These are phyloP conservation scores for Amia ocellicauda DNA, from an alignment of 2,113 vertebrate species.

Conservation along the genomic window DNA sequence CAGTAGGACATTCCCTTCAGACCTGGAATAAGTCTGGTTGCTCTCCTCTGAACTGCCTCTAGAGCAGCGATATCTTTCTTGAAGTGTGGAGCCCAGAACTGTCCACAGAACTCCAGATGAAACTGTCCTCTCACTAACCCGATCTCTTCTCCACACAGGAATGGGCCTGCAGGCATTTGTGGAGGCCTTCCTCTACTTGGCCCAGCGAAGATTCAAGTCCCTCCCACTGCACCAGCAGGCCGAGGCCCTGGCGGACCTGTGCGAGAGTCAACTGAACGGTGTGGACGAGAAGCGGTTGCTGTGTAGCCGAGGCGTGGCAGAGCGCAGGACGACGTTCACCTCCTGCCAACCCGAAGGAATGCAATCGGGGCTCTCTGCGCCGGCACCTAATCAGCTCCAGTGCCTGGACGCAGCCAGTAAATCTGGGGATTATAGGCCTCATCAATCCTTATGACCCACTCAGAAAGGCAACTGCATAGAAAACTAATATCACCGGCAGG, in stretches of 20 bases:
- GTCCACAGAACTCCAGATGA: too few species aligned
- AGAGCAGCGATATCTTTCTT: too few species aligned
- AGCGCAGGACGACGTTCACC: constrained; percentile 4
- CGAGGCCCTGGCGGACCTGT: constrained; percentile 69
- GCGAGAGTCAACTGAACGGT: constrained; percentile 74
- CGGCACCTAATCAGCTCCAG: constrained; percentile 27
- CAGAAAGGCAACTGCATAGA: constrained; percentile 46
- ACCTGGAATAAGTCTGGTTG: too few species aligned
- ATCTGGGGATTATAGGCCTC: constrained; percentile 39
- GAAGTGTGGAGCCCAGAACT: too few species aligned
- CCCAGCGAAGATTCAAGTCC: constrained; percentile 78
- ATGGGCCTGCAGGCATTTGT: constrained; percentile 92
- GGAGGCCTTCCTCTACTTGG: constrained; percentile 86
- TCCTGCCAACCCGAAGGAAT: constrained; percentile 19
- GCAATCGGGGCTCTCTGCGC: constrained; percentile 13
- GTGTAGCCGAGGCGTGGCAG: constrained; percentile 42
- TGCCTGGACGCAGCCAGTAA: constrained; percentile 26
- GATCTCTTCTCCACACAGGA: constrained; percentile 61
- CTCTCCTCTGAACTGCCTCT: too few species aligned
- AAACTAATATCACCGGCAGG: constrained; percentile 19
- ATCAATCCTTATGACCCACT: constrained; percentile 43
- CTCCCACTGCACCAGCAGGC: constrained; percentile 72
- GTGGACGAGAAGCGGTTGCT: constrained; percentile 66
- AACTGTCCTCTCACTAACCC: too few species aligned
- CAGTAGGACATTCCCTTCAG: too few species aligned